These are phyloP conservation scores for Megaceryle maxima DNA, from an alignment of 2,113 vertebrate genomes.

Conservation along the genomic window DNA sequence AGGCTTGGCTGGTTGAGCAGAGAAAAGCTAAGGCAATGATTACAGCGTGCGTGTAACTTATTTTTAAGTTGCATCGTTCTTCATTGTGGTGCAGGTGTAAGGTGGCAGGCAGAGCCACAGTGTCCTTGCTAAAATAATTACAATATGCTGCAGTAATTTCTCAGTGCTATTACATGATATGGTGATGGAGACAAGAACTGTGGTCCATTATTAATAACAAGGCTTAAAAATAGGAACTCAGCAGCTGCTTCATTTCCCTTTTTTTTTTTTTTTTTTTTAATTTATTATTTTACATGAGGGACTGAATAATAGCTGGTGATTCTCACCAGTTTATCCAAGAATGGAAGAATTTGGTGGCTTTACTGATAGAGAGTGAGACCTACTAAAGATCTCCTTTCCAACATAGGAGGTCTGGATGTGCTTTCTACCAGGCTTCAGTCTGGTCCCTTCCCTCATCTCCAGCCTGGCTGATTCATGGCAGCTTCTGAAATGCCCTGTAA, in stretches of 20 bases:
- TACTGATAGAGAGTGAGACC: background rate
- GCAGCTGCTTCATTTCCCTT: background rate
- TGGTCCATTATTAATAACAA: background rate
- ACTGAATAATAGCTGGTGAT: background rate
- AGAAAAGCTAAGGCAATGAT: background rate
- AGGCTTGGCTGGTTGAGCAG: background rate
- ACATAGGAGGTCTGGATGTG: background rate
- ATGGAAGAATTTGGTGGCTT: background rate
- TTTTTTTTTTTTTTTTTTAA: background rate
- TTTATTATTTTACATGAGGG: background rate
- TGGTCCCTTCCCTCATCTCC: rapidly evolving
- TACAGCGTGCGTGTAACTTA: background rate
- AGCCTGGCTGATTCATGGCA: background rate
- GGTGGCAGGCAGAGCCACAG: background rate
- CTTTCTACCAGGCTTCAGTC: background rate
- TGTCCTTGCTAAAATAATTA: constrained; percentile 15
- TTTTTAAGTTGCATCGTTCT: constrained; percentile 3
- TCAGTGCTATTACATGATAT: background rate
- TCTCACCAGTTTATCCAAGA: background rate
- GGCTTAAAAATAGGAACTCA: background rate
- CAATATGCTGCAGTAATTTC: background rate
- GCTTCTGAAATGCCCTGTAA: background rate
- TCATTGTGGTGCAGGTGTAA: background rate
- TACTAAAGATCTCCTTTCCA: background rate
- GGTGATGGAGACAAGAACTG: background rate